phyloP scores from a whole-genome alignment of 2,888 invertebrate genomes.

The Athetis lepigone region DNA sequence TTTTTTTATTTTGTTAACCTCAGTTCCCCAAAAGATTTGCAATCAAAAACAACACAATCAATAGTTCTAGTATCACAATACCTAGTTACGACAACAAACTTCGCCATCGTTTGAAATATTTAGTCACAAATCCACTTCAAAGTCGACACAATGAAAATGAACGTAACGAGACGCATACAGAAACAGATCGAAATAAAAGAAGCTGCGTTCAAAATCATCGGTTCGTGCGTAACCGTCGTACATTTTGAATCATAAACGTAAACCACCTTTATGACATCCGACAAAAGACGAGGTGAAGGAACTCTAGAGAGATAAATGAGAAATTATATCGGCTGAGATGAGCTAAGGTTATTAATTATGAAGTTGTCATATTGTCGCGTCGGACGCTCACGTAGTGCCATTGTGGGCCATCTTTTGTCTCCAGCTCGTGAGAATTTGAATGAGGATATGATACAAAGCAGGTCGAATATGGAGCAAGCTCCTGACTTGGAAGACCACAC shows the following conservation, averaged over 20 bases:
- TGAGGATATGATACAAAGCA: constrained; percentile 78
- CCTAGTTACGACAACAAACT: constrained; percentile 46
- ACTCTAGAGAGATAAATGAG: constrained; percentile 87
- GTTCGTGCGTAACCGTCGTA: constrained; percentile 88
- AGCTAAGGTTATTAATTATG: constrained; percentile 90
- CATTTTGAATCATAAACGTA: constrained; percentile 86
- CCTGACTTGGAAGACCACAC: constrained; percentile 85
- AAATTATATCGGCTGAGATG: constrained; percentile 89
- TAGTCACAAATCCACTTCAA: constrained; percentile 59
- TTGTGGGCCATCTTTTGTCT: constrained; percentile 85
- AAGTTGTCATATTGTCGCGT: constrained; percentile 88
- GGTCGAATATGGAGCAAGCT: constrained; percentile 79
- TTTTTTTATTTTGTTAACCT: constrained; percentile 8
- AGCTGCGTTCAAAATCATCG: constrained; percentile 77
- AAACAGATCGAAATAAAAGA: constrained; percentile 64
- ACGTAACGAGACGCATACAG: constrained; percentile 60
- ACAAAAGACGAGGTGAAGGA: constrained; percentile 88
- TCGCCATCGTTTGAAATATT: constrained; percentile 45
- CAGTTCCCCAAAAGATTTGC: constrained; percentile 28
- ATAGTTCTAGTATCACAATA: constrained; percentile 40
- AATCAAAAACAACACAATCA: constrained; percentile 26
- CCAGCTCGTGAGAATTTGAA: constrained; percentile 86
- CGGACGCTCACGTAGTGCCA: constrained; percentile 82
- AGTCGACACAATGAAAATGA: constrained; percentile 59
- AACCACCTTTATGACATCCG: constrained; percentile 83